These are phyloP conservation scores for Spisula subtruncata DNA, from an alignment of 2,888 invertebrate species.

Conservation along the genomic window DNA sequence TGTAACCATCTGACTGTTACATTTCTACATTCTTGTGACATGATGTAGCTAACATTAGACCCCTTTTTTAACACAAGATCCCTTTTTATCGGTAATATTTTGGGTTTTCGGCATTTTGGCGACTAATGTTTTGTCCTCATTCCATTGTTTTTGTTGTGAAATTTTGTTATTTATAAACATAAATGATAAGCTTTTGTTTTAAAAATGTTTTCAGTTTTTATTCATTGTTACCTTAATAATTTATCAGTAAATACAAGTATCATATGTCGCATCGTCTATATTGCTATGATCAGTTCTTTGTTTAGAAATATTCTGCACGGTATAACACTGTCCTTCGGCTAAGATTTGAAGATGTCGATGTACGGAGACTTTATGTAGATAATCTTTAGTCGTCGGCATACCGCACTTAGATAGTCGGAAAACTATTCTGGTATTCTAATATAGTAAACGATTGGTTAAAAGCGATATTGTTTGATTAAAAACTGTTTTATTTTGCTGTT, in stretches of 20 bases:
- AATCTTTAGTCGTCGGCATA: too few relatives aligned
- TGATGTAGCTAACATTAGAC: constrained; percentile 38
- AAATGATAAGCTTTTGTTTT: not conserved
- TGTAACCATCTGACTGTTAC: constrained; percentile 48
- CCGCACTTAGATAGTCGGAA: too few relatives aligned
- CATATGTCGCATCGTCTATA: not conserved
- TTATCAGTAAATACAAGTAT: not conserved
- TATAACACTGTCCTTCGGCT: not conserved
- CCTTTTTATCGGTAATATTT: not conserved
- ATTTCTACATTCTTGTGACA: constrained; percentile 48
- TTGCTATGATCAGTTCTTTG: not conserved
- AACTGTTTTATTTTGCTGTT: too few relatives aligned
- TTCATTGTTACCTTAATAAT: constrained; percentile 1
- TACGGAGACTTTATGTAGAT: too few relatives aligned
- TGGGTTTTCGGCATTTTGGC: not conserved
- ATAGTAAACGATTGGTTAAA: too few relatives aligned
- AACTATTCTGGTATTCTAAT: too few relatives aligned
- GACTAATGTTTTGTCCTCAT: not conserved
- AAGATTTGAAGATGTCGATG: not conserved
- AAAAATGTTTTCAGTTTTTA: not conserved
- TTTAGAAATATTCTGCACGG: not conserved
- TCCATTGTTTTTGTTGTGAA: not conserved
- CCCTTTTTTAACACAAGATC: not conserved
- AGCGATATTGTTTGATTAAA: too few relatives aligned
- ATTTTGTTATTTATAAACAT: constrained; percentile 8